These are phyloP conservation scores for Drosophila mimetica DNA, from an alignment of 2,888 invertebrate species.

Conservation along the genomic window DNA sequence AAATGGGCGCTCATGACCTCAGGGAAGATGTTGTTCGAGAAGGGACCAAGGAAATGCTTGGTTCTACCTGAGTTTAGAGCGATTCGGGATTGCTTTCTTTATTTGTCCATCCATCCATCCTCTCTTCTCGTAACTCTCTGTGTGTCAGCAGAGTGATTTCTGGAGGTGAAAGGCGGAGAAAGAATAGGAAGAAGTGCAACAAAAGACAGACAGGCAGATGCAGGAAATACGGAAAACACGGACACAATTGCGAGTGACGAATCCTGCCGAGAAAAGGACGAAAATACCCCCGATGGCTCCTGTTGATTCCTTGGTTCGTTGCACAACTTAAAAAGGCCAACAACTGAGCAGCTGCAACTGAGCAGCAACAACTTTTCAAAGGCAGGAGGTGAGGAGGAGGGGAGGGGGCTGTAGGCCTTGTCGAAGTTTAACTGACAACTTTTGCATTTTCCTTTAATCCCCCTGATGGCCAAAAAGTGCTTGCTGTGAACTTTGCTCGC, in stretches of 20 bases:
- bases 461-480: slow-evolving; percentile 11
- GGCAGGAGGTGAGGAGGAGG: neutral
- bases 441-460: slow-evolving; percentile 29
- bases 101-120: slow-evolving; percentile 21
- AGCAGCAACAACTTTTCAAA: slow-evolving; percentile 1
- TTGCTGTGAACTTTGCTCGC: slow-evolving; percentile 58
- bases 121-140: slow-evolving; percentile 5
- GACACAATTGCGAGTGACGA: slow-evolving; percentile 46
- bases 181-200: slow-evolving; percentile 23
- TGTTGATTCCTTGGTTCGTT: slow-evolving; percentile 47
- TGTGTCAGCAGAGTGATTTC: slow-evolving; percentile 33
- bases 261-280: slow-evolving; percentile 33
- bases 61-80: slow-evolving; percentile 60
- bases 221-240: slow-evolving; percentile 19
- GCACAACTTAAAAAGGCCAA: slow-evolving; percentile 60
- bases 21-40: slow-evolving; percentile 24
- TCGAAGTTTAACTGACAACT: slow-evolving; percentile 34
- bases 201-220: slow-evolving; percentile 30
- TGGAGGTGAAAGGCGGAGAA: slow-evolving; percentile 60
- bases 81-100: slow-evolving; percentile 37
- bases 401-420: slow-evolving; percentile 23
- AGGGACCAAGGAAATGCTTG: slow-evolving; percentile 9
- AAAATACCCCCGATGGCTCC: slow-evolving; percentile 24
- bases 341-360: slow-evolving; percentile 37
- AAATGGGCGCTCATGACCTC: slow-evolving; percentile 63